Base-by-base conservation (phyloP, 2,113 vertebrate species). In the Hirundichthys speculiger region DNA sequence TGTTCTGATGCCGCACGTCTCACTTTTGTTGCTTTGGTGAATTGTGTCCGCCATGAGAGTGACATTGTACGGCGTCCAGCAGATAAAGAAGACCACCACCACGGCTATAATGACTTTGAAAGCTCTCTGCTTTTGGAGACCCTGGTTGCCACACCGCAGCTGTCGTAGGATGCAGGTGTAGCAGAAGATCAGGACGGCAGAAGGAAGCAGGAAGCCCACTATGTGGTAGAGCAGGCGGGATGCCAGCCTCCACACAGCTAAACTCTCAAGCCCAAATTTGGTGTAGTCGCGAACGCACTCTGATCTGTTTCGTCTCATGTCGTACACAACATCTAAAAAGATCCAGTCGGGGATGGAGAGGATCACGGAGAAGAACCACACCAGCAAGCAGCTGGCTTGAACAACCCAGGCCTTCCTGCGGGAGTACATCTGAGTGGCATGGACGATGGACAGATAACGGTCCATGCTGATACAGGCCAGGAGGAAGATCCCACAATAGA, bases 381-480 rank as follows among this genome's bases (percentile, higher is more conserved):
- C 82, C 0, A 16, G 59, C 19, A 91, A 16, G n/a, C 94, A 94
- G 73, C 90, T 94, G 66, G 79, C 43, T 3, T 92, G 73, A 9
- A 89, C 83, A 0, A 78, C 47, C 49, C 63, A 65, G 0, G 88
- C 72, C 11, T 89, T 94, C 24, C 77, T 91, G 6, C 92, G 87
- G 10, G 93, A 94, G 90, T 95, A 95, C 88, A 96, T 93, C 63
- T 95, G 94, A 12, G 94, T 92, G 2, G 94, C 95, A 0, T 94
- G 93, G 18, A 96, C 93, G 0, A 96, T 95, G 62, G 92, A 95
- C 64, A 96, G 58, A 88, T 96, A 97, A 15, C 96, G 92, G 63
- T 97, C 95, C 4, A 95, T 73, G 64, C 96, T 96, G 88, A 97
- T 96, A 86, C 95, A 95, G 49, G 90, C 93, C 63, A 97, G 89